phyloP scores from a whole-genome alignment of 2,113 vertebrate species.

The Hippocampus zosterae region DNA sequence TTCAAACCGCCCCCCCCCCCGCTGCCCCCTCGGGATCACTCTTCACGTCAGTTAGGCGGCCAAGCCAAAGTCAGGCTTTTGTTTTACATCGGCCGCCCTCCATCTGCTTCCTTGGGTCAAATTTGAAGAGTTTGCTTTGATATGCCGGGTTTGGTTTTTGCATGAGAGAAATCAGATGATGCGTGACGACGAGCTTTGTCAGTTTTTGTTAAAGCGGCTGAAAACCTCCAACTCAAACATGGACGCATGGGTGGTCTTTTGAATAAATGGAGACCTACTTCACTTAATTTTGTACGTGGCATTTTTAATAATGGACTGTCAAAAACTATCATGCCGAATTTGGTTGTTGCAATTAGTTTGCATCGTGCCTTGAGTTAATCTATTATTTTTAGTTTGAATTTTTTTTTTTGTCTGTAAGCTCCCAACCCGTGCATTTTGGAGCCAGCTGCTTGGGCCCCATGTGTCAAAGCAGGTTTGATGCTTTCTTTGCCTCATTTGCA shows the following conservation, averaged over 20 bases:
- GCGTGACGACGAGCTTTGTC: neutral
- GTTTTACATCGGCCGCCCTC: neutral
- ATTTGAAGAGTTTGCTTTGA: neutral
- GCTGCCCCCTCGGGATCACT: neutral
- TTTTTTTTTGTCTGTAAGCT: neutral
- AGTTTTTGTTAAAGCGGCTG: neutral
- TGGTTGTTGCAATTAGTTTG: neutral
- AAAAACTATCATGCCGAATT: too few relatives aligned
- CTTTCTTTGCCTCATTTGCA: too few relatives aligned
- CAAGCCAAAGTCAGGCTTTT: neutral
- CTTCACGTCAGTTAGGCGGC: neutral
- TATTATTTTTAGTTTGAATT: too few relatives aligned
- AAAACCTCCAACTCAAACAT: neutral
- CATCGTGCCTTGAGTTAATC: too few relatives aligned
- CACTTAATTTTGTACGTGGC: too few relatives aligned
- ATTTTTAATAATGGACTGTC: too few relatives aligned
- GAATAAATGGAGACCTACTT: too few relatives aligned
- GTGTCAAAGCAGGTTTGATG: neutral
- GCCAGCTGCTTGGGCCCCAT: neutral
- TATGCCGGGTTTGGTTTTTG: neutral
- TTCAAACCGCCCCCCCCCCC: neutral
- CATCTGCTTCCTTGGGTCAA: neutral
- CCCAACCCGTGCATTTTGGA: neutral
- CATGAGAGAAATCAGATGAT: neutral
- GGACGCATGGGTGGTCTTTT: neutral